Evolutionary conservation across 2,888 invertebrate species (phyloP).

Genomic region (Eilema sororculum): DNA sequence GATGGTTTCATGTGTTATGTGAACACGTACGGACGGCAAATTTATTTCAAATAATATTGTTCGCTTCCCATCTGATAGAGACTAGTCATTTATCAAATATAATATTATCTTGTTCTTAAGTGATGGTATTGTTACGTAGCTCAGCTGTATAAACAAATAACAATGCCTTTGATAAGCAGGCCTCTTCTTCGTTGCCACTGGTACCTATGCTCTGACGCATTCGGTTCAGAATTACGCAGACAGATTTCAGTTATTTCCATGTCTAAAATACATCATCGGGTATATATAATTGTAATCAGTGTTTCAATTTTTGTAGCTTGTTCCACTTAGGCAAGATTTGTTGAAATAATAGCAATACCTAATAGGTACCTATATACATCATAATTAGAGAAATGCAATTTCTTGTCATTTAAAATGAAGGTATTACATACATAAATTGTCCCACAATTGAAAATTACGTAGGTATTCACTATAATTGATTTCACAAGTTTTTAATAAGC

Average conservation of each 20-base stretch:
- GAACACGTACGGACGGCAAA: constrained; percentile 43
- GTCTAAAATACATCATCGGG: too few relatives aligned
- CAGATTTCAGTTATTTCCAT: background rate
- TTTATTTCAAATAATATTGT: constrained; percentile 44
- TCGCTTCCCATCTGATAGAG: constrained; percentile 13
- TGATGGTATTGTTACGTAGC: constrained; percentile 1
- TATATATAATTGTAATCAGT: background rate
- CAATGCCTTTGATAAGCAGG: background rate
- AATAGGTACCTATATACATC: too few relatives aligned
- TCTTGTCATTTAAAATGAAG: background rate
- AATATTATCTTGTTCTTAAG: background rate
- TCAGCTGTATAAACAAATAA: constrained; percentile 1
- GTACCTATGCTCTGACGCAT: too few relatives aligned
- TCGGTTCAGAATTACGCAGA: too few relatives aligned
- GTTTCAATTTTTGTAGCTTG: background rate
- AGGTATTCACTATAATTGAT: background rate
- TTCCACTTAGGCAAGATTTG: background rate
- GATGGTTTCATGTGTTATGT: constrained; percentile 58
- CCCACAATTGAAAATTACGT: background rate
- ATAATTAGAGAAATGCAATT: background rate
- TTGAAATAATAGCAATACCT: too few relatives aligned
- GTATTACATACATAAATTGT: background rate
- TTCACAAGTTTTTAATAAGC: constrained; percentile 11
- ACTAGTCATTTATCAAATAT: constrained; percentile 18
- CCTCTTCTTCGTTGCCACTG: background rate